Percentiles rank a stretch among this genome's conserved stretches.
phyloP scores from a whole-genome alignment of 2,113 vertebrate species.

The Tetrax tetrax region DNA sequence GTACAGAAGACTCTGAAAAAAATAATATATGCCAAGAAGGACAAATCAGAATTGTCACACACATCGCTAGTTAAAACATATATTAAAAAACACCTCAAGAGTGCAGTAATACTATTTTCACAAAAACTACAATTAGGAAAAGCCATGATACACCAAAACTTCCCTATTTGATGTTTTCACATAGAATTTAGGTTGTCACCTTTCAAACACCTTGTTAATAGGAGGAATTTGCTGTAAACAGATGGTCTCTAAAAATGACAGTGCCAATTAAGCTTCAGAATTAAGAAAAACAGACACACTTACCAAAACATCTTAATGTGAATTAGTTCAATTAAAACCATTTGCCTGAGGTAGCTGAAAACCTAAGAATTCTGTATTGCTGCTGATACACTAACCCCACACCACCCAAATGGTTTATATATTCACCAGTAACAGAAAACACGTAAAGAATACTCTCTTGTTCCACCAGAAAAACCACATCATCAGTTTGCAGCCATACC shows the following conservation, averaged over 20 bases:
- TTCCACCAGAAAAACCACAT: slow-evolving; percentile 72
- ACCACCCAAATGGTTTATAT: background rate
- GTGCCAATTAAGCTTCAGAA: background rate
- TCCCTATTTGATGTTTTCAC: background rate
- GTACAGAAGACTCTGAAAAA: background rate
- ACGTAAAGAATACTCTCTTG: slow-evolving; percentile 74
- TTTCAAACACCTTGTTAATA: background rate
- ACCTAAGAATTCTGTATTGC: background rate
- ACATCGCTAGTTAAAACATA: background rate
- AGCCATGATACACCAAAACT: background rate
- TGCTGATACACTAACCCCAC: background rate
- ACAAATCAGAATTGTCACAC: background rate
- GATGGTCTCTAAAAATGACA: slow-evolving; percentile 33
- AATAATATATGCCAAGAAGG: background rate
- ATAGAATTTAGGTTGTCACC: background rate
- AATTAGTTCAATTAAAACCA: slow-evolving; percentile 49
- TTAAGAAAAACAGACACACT: slow-evolving; percentile 11
- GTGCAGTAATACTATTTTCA: background rate
- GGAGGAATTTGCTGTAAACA: slow-evolving; percentile 16
- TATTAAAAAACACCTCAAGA: background rate
- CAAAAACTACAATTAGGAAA: background rate
- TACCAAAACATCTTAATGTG: slow-evolving; percentile 10
- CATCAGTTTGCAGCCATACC: slow-evolving; percentile 55
- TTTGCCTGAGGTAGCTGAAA: slow-evolving; percentile 28
- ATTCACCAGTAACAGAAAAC: slow-evolving; percentile 57